Evolutionary conservation across 2,888 invertebrate genomes (phyloP), one percentile per base, ranked within the genome.

Genomic region (Agrotis puta): DNA sequence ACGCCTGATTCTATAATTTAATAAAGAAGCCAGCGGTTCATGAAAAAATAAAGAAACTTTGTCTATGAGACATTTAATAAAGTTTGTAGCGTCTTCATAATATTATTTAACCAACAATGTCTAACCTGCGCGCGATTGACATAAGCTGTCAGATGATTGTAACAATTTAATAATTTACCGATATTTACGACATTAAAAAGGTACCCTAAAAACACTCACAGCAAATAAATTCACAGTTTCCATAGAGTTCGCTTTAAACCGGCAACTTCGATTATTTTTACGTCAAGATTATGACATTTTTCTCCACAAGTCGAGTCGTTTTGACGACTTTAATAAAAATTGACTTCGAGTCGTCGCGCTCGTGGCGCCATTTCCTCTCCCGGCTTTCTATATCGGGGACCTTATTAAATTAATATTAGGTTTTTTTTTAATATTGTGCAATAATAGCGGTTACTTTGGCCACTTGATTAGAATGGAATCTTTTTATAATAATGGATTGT

Each of bases 251-350:
- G 67, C 73, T 72, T 79, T 75, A 78, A 84, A 85, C 72, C 71
- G 79, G 73, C 68, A 82, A 87, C 75, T 86, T 83, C 79, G 79
- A 82, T 79, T 78, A 77, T 81, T 85, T 83, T 83, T 78, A 83
- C 76, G 82, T 85, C 57, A 57, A 85, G 76, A 84, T 83, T 81
- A 85, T 72, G 73, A 74, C 69, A 74, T 85, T 82, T 81, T 84
- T 56, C 58, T 39, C 68, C 74, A 78, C 76, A 80, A 84, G 71
- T 79, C 81, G 74, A 81, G 71, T 75, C 80, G 73, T 80, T 85
- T 79, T 77, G 77, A 80, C 74, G 76, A 77, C 73, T 84, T 88
- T 86, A 86, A 85, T 84, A 86, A 88, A 89, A 87, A 87, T 84
- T 85, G 78, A 88, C 83, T 88, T 82, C 74, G 78, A 76, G 79